Evolutionary conservation across 1,140 invertebrate species (phyloP).

Genomic region (Musca vetustissima): DNA sequence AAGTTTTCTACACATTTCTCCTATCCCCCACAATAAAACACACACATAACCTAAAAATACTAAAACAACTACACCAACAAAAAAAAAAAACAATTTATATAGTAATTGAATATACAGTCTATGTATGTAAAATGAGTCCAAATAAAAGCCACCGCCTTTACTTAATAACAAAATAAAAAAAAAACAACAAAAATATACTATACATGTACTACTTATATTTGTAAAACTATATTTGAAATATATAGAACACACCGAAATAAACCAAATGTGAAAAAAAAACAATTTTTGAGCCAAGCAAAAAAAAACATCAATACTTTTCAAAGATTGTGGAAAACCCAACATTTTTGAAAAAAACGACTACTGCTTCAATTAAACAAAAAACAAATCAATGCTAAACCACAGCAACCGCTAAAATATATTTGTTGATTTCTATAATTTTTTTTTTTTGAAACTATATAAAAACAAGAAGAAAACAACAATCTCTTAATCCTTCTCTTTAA

Average conservation of each 20-base stretch:
- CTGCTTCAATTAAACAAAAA: background rate
- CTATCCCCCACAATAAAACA: no score
- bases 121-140: conserved; percentile 52
- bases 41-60: background rate
- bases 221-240: conserved; percentile 34
- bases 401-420: conserved; percentile 18
- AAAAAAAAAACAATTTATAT: conserved; percentile 14
- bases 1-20: no score
- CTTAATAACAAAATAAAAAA: background rate
- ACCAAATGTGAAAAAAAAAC: background rate
- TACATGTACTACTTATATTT: conserved; percentile 25
- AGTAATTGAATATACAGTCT: background rate
- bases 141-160: conserved; percentile 54
- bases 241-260: conserved; percentile 48
- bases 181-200: conserved; percentile 21
- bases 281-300: background rate
- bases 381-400: conserved; percentile 1
- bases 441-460: background rate
- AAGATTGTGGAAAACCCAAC: background rate
- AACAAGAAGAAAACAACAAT: background rate
- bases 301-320: no score
- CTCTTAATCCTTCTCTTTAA: conserved; percentile 30
- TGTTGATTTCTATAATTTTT: conserved; percentile 6
- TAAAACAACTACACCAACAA: background rate
- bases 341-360: background rate